Evolutionary conservation across 2,888 invertebrate species (phyloP).

Genomic region (Phanerotoma sp.): DNA sequence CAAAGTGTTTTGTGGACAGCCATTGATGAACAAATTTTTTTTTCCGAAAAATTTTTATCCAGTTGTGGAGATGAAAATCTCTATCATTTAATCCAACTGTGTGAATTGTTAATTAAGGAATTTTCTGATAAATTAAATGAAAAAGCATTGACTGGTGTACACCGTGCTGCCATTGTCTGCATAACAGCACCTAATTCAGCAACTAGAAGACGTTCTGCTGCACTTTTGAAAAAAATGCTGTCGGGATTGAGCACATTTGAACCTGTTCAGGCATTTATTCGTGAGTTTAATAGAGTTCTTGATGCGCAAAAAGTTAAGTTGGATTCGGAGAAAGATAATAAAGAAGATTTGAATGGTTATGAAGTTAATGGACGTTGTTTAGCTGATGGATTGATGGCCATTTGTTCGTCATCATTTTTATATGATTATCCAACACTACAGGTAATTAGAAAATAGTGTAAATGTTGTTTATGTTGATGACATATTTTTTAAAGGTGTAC

Average conservation of each 20-base stretch:
- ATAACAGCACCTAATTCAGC: constrained; percentile 66
- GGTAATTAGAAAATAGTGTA: too few relatives aligned
- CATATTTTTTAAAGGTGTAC: too few relatives aligned
- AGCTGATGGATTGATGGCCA: constrained; percentile 60
- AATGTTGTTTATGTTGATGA: too few relatives aligned
- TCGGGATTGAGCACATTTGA: constrained; percentile 63
- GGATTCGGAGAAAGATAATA: constrained; percentile 54
- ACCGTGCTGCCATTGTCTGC: constrained; percentile 71
- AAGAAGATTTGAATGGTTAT: constrained; percentile 47
- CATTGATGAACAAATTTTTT: constrained; percentile 75
- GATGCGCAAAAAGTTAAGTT: constrained; percentile 65
- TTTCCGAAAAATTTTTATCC: constrained; percentile 78
- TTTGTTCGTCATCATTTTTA: constrained; percentile 59
- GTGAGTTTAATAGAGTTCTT: constrained; percentile 68
- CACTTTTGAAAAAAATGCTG: constrained; percentile 65
- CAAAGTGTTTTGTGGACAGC: constrained; percentile 68
- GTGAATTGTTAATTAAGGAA: constrained; percentile 70
- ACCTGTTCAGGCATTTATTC: constrained; percentile 65
- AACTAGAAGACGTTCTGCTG: constrained; percentile 66
- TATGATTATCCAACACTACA: constrained; percentile 56
- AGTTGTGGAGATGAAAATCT: constrained; percentile 69
- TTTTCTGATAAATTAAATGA: constrained; percentile 70
- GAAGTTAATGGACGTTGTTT: constrained; percentile 63
- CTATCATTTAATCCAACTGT: constrained; percentile 71
- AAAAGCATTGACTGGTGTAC: constrained; percentile 64